Conservation (phyloP, 2,113 vertebrate species). For the Pituophis catenifer region DNA sequence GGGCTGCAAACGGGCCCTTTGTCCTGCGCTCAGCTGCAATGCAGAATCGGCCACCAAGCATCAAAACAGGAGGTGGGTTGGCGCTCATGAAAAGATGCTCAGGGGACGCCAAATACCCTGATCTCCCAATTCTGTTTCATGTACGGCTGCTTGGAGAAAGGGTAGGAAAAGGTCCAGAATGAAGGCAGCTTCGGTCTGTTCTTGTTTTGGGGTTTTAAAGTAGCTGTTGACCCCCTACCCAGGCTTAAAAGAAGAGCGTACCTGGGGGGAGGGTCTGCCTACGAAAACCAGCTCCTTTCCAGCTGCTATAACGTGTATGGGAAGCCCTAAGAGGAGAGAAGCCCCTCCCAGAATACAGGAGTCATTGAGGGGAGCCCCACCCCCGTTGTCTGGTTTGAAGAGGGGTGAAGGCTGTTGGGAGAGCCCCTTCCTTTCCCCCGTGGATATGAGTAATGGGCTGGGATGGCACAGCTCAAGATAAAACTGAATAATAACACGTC, state of each 20-base stretch:
- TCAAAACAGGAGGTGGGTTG: slow-evolving; percentile 34
- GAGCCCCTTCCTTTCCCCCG: slow-evolving; percentile 8
- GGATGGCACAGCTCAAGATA: slow-evolving; percentile 74
- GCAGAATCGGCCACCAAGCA: slow-evolving; percentile 61
- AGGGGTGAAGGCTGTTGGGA: slow-evolving; percentile 20
- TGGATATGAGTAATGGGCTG: slow-evolving; percentile 76
- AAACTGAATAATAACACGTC: slow-evolving; percentile 81
- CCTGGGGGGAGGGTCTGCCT: neutral
- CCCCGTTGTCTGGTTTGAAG: neutral
- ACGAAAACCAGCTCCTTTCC: neutral
- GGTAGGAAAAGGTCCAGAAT: neutral
- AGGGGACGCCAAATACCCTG: slow-evolving; percentile 34
- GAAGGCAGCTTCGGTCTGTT: neutral
- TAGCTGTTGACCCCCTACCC: neutral
- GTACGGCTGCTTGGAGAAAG: slow-evolving; percentile 25
- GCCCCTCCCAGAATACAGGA: neutral
- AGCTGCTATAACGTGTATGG: neutral
- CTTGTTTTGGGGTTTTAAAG: neutral
- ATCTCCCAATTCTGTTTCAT: slow-evolving; percentile 4
- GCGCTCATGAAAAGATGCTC: slow-evolving; percentile 65
- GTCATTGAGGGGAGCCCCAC: neutral
- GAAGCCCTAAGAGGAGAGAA: neutral
- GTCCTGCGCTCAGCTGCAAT: slow-evolving; percentile 4
- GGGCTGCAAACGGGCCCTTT: neutral
- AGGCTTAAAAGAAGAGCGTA: neutral